A percentile compares a stretch with the other conserved stretches of the same genome.
Evolutionary conservation across 2,888 invertebrate genomes (phyloP).

Genomic region (Plemyria rubiginata): DNA sequence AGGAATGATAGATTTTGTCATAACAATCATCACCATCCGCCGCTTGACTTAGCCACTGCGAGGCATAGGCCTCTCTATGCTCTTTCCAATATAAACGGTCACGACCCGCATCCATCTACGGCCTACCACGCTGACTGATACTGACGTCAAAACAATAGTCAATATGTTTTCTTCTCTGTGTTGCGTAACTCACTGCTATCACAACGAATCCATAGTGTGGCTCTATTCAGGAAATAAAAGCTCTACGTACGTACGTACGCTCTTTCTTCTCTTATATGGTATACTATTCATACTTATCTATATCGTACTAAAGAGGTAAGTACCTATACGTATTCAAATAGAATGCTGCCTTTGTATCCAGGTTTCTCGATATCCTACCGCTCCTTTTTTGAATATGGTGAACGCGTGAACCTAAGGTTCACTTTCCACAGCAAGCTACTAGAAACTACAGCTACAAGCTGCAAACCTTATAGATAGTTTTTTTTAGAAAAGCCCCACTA

Average conservation of each 20-base stretch:
- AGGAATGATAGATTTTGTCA: no score
- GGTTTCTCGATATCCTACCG: conserved; percentile 24
- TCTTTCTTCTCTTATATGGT: neutral
- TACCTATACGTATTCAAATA: conserved; percentile 17
- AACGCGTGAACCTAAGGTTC: conserved; percentile 16
- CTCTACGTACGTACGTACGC: neutral
- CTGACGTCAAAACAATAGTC: no score
- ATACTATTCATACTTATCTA: conserved; percentile 1
- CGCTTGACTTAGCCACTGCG: no score
- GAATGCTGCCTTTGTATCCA: conserved; percentile 19
- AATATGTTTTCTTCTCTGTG: no score
- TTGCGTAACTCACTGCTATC: no score
- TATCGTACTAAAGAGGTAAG: conserved; percentile 11
- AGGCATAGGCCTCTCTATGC: no score
- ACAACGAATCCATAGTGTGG: neutral
- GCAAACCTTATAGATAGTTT: no score
- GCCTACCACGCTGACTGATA: no score
- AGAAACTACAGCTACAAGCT: no score
- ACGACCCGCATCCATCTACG: no score
- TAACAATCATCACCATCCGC: no score
- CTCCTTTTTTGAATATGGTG: conserved; percentile 21
- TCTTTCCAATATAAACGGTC: no score
- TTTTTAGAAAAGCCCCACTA: neutral
- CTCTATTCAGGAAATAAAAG: neutral
- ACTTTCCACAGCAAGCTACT: conserved; percentile 1